phyloP scores from a whole-genome alignment of 37 sponge, comb jelly and placozoan species.

The Ianthella basta region DNA sequence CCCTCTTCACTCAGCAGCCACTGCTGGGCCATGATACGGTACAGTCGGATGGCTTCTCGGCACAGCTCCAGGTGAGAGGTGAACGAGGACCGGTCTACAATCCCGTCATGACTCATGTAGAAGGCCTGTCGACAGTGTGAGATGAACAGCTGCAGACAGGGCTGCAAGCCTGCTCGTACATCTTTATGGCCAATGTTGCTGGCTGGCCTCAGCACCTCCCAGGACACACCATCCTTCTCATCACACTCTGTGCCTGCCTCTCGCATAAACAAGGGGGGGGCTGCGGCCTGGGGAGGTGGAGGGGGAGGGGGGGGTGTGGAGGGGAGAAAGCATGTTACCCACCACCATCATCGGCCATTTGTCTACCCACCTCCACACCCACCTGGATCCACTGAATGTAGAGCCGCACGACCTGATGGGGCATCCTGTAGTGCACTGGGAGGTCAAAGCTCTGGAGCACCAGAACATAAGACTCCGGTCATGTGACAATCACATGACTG shows the following conservation, averaged over 20 bases:
- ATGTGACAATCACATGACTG: too few relatives aligned
- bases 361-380: not conserved
- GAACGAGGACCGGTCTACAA: conserved; percentile 18
- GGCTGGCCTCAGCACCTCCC: not conserved
- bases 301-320: too few relatives aligned
- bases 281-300: conserved; percentile 1
- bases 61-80: conserved; percentile 52
- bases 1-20: conserved; percentile 54
- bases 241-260: conserved; percentile 5
- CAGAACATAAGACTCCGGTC: not conserved
- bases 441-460: not conserved
- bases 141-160: conserved; percentile 75
- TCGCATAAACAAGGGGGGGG: conserved; percentile 71
- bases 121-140: conserved; percentile 72
- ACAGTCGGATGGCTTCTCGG: conserved; percentile 59
- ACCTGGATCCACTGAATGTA: conserved; percentile 80
- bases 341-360: not conserved
- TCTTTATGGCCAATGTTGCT: not conserved
- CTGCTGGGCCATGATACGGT: conserved; percentile 58
- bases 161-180: conserved; percentile 81
- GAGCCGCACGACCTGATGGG: conserved; percentile 45
- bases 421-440: not conserved
- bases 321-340: not conserved
- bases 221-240: not conserved
- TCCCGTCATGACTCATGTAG: conserved; percentile 9